Conservation (phyloP, 1,140 invertebrate genomes). For the Calycopis cecrops region DNA sequence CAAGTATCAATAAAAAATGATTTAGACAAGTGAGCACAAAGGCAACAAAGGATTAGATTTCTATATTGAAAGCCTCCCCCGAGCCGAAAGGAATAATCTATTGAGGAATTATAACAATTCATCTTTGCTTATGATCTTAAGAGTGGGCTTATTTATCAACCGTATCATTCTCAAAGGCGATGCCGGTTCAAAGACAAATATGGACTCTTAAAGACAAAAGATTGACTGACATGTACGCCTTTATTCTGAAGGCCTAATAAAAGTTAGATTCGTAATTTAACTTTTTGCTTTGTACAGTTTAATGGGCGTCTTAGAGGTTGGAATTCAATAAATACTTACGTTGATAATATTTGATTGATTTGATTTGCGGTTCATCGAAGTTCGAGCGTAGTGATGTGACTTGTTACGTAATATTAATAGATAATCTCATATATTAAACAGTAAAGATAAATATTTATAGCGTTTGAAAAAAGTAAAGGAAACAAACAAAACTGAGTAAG, state of each 20-base stretch:
- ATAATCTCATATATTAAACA: too few species aligned
- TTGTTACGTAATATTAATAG: too few species aligned
- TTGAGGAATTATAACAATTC: slow-evolving; percentile 70
- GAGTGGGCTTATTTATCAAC: slow-evolving; percentile 44
- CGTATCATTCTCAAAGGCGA: slow-evolving; percentile 61
- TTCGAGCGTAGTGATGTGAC: too few species aligned
- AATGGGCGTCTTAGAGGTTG: too few species aligned
- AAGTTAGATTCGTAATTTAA: slow-evolving; percentile 30
- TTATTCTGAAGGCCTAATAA: slow-evolving; percentile 42
- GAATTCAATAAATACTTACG: too few species aligned
- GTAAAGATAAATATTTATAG: too few species aligned
- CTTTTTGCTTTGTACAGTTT: slow-evolving; percentile 21
- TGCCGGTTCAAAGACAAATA: slow-evolving; percentile 62
- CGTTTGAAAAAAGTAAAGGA: too few species aligned
- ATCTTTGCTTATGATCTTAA: slow-evolving; percentile 54
- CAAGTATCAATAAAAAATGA: slow-evolving; percentile 32
- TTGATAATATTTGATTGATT: too few species aligned
- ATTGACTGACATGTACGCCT: slow-evolving; percentile 28
- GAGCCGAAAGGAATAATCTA: slow-evolving; percentile 60
- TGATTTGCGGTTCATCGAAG: too few species aligned
- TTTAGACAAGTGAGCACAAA: slow-evolving; percentile 14
- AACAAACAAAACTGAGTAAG: too few species aligned
- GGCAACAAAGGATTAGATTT: slow-evolving; percentile 52
- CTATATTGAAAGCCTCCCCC: slow-evolving; percentile 44
- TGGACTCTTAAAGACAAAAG: slow-evolving; percentile 69